Base-by-base conservation (phyloP, 2,113 vertebrate species). In the Myotis lucifugus region DNA sequence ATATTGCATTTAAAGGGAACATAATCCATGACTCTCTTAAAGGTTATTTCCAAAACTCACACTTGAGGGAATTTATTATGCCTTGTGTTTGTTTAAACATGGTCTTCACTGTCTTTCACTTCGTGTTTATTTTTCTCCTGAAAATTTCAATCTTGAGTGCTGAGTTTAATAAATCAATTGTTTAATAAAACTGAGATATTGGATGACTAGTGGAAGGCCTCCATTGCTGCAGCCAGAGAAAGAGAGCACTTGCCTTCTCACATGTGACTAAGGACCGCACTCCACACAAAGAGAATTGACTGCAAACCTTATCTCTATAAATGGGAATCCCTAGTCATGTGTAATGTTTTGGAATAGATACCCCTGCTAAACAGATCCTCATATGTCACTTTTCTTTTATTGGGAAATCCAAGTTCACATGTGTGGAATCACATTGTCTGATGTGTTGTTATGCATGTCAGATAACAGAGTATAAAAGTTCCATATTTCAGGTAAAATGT, bases 131-230 rank as follows among this genome's bases (percentile, higher is more conserved):
- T 32, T 34, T 83, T 50, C 52, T 56, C 34, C 14, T 92, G 93
- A 82, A 93, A 89, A 86, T 82, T 88, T 83, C 56, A 64, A 27
- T 37, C 37, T 96, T 73, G 40, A 91, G 73, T 86, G 6, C 29
- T 94, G 54, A 77, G n/a, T 69, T n/a, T 21, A n/a, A 52, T 40
- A 69, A 93, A 91, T 85, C 88, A 37, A 29, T 91, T 81, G 48
- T 88, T 50, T 70, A 37, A 76, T 90, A 70, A 74, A 88, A 72
- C 27, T 64, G 23, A 34, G 29, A 90, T 46, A 15, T 46, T 25
- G 11, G 12, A 42, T 54, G 32, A 40, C 23, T 7, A 17, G 13
- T 18, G 9, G 54, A 83, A 84, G 19, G 0, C 54, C 27, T 87
- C 25, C 2, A 8, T 78, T 25, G 17, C 42, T 74, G 6, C 21